phyloP scores from a whole-genome alignment of 2,888 invertebrate genomes.

The Yponomeuta evonymella region DNA sequence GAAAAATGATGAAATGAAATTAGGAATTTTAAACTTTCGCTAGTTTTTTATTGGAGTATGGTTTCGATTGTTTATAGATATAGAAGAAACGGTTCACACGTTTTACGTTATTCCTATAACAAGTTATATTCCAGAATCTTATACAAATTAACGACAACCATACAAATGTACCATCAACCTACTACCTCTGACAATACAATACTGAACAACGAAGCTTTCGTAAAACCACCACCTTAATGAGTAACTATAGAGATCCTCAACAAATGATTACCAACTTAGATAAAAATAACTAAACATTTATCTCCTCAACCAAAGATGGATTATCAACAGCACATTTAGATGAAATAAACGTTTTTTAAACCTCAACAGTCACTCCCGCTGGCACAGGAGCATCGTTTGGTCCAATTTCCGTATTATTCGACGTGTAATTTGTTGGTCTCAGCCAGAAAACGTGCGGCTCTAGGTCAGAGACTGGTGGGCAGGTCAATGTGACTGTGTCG shows the following conservation, averaged over 20 bases:
- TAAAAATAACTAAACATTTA: neutral
- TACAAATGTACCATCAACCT: too few species aligned
- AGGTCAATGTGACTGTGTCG: constrained; percentile 82
- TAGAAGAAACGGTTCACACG: too few species aligned
- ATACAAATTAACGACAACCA: too few species aligned
- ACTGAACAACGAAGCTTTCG: too few species aligned
- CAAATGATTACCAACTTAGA: neutral
- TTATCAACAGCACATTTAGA: neutral
- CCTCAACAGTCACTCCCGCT: constrained; percentile 52
- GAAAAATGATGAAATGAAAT: too few species aligned
- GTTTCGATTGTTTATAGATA: too few species aligned
- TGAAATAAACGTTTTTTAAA: constrained; percentile 27
- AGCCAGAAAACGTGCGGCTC: constrained; percentile 90
- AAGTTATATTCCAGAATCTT: too few species aligned
- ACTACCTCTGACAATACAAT: too few species aligned
- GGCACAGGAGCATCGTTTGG: constrained; percentile 62
- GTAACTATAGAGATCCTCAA: neutral
- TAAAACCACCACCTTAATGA: too few species aligned
- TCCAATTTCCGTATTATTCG: constrained; percentile 55
- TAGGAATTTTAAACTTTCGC: too few species aligned
- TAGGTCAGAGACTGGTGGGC: constrained; percentile 88
- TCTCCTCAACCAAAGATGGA: constrained; percentile 14
- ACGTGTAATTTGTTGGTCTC: constrained; percentile 63
- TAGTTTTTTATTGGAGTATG: too few species aligned
- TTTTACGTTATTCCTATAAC: too few species aligned